A percentile compares a stretch with the other conserved stretches of the same genome.
Conservation (phyloP, 2,797 vertebrate species). For the Buceros bicornis region DNA sequence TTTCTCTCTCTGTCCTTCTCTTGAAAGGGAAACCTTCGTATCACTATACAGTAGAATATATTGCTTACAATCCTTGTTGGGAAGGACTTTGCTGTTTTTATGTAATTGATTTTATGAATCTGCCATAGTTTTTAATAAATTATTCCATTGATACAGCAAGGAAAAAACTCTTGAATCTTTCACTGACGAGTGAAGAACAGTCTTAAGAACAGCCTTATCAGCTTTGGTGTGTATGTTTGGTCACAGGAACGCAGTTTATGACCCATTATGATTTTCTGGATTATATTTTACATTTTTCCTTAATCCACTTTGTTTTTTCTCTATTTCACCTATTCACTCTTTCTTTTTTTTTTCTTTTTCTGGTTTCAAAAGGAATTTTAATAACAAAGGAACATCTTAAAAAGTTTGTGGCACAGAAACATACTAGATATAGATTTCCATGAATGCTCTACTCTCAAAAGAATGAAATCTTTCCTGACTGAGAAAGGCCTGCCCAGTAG, state of each 20-base stretch:
- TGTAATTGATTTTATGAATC: neutral
- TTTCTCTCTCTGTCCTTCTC: neutral
- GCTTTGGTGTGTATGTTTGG: neutral
- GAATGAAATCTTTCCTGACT: neutral
- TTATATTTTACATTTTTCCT: neutral
- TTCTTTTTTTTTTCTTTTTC: no score
- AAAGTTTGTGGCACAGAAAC: neutral
- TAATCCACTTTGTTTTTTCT: neutral
- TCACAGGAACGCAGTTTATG: neutral
- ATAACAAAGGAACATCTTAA: neutral
- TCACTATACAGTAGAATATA: neutral
- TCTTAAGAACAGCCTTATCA: neutral
- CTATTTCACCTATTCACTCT: neutral
- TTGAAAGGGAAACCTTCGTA: neutral
- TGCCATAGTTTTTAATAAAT: neutral
- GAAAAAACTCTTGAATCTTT: neutral
- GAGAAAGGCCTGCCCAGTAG: neutral
- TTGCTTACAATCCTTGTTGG: neutral
- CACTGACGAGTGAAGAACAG: neutral
- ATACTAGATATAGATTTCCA: neutral
- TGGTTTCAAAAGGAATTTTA: neutral
- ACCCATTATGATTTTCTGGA: neutral
- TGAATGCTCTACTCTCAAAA: neutral
- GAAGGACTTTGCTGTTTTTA: neutral
- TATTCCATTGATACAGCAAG: neutral